Percentiles rank a stretch among this genome's conserved stretches.
Conservation (phyloP, 2,797 vertebrate genomes). For the Gadopsis marmoratus region DNA sequence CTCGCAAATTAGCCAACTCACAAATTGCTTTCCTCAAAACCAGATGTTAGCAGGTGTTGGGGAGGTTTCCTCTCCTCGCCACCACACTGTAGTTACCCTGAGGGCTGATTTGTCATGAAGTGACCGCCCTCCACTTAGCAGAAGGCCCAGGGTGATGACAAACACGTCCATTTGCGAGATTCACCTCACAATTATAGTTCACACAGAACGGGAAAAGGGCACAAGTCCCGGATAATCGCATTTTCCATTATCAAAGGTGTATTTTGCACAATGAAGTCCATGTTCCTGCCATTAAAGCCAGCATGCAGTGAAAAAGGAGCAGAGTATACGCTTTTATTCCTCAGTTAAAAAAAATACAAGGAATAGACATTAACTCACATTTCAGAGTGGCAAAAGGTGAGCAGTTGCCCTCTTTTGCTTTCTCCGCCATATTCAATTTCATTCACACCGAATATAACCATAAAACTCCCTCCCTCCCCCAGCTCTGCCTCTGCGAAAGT, state of each 20-base stretch:
- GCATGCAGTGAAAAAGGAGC: not conserved
- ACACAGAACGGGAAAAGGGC: conserved; percentile 20
- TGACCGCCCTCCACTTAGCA: conserved; percentile 22
- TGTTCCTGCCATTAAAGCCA: conserved; percentile 22
- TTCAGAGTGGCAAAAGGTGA: conserved; percentile 38
- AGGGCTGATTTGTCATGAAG: conserved; percentile 30
- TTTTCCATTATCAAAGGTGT: conserved; percentile 44
- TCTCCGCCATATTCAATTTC: conserved; percentile 53
- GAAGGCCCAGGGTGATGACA: conserved; percentile 8
- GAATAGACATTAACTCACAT: conserved; percentile 68
- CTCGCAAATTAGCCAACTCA: conserved; percentile 25
- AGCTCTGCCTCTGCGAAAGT: conserved; percentile 58
- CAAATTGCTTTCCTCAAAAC: conserved; percentile 55
- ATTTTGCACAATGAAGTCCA: conserved; percentile 14
- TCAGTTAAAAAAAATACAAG: conserved; percentile 22
- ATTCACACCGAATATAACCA: conserved; percentile 55
- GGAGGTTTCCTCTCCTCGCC: conserved; percentile 23
- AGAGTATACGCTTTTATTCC: conserved; percentile 29
- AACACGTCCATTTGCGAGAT: conserved; percentile 15
- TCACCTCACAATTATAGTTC: conserved; percentile 49
- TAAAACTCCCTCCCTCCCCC: conserved; percentile 56
- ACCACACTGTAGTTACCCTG: not conserved
- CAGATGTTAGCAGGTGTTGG: conserved; percentile 67
- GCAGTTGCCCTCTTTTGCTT: conserved; percentile 2
- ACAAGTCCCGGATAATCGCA: conserved; percentile 14